Base-by-base conservation (phyloP, 2,113 vertebrate genomes). In the Centropus bengalensis region DNA sequence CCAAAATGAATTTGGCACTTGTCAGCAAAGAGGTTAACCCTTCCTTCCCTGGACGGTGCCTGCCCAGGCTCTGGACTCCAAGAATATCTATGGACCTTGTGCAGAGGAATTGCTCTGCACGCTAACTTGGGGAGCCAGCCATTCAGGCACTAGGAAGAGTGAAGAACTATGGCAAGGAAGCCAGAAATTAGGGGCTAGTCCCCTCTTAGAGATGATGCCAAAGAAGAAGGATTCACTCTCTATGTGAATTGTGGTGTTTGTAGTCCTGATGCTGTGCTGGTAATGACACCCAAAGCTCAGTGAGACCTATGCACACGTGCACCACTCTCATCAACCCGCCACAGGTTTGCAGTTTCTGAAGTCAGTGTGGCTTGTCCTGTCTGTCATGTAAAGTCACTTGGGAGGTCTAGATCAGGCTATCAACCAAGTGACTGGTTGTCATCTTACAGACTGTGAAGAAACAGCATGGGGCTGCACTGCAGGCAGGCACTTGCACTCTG, bases 391-490 rank as follows among this genome's bases (percentile, higher is more conserved):
- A 9, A 12, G 17, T 44, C 40, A 33, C 17, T n/a, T 26, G 54
- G 30, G 38, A 74, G 16, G 30, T 45, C 22, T 45, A 74, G 58
- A 17, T 6, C 70, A 44, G 70, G 18, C 51, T 18, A 32, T 27
- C 20, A 54, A 42, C 14, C 7, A 14, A 26, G 11, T 27, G 22
- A 5, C 36, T 22, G 32, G 33, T 12, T 14, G 36, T 21, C 69
- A 42, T 9, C 6, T 40, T 21, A 13, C 33, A 13, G 70, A 20
- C 23, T 4, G 23, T 14, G 23, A 14, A 44, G 22, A 14, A 22
- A 21, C 21, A 26, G 22, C 3, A 2, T 3, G 4, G 21, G 27
- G 22, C 15, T 19, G 28, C 6, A 2, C 21, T 24, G 28, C 4
- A 4, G 38, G 8, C 15, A 10, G 1, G 6, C 2, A 8, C 69